Evolutionary conservation across 2,113 vertebrate species (phyloP).

Genomic region (Brachyistius frenatus): DNA sequence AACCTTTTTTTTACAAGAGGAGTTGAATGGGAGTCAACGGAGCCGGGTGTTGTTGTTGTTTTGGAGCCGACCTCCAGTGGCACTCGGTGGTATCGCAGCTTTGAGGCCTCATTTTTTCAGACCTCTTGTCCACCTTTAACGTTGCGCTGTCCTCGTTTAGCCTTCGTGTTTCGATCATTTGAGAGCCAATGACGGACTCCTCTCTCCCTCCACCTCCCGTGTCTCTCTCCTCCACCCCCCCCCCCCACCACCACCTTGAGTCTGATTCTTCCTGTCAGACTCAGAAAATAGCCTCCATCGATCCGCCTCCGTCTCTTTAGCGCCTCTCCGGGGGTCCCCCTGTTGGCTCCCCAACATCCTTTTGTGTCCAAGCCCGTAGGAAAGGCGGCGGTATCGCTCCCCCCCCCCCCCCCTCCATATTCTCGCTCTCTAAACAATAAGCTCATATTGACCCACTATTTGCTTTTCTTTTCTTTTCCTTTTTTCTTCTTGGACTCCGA

Average conservation of each 20-base stretch:
- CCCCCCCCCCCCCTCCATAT: neutral
- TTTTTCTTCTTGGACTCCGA: neutral
- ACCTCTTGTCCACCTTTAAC: too few species aligned
- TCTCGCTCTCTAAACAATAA: too few species aligned
- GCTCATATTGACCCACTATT: too few species aligned
- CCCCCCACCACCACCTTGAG: neutral
- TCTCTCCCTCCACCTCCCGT: neutral
- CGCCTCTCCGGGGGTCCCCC: neutral
- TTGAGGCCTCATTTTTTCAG: too few species aligned
- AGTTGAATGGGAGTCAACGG: too few species aligned
- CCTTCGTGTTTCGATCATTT: conserved; percentile 9
- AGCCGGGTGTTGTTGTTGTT: too few species aligned
- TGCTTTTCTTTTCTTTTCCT: neutral
- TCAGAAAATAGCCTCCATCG: conserved; percentile 48
- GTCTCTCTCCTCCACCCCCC: neutral
- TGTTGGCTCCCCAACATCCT: conserved; percentile 33
- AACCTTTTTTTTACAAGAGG: too few species aligned
- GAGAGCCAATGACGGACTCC: neutral
- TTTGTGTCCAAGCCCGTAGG: conserved; percentile 6
- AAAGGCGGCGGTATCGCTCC: neutral
- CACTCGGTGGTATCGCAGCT: too few species aligned
- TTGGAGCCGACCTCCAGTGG: too few species aligned
- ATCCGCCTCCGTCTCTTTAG: conserved; percentile 18
- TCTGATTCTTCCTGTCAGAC: conserved; percentile 6
- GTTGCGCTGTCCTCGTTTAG: neutral